Percentiles rank a stretch among this genome's conserved stretches.
phyloP scores from a whole-genome alignment of 2,113 vertebrate species.

The Neotoma lepida region DNA sequence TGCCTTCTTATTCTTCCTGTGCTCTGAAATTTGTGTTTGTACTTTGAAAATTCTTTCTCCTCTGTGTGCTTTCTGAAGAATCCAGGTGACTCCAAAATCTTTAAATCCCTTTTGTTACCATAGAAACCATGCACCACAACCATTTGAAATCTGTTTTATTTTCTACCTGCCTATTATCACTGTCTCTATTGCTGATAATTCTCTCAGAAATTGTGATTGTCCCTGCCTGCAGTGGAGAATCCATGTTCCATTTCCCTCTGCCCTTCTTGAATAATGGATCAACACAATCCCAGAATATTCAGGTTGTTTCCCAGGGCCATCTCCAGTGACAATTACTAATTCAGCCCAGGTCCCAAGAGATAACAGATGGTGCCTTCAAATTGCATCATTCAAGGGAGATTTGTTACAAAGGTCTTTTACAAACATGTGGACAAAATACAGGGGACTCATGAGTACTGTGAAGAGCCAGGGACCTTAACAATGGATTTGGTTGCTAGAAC shows the following conservation, averaged over 20 bases:
- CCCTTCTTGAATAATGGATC: slow-evolving; percentile 27
- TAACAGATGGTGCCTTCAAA: slow-evolving; percentile 20
- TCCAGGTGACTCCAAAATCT: slow-evolving; percentile 19
- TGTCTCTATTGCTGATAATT: not conserved
- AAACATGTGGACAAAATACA: not conserved
- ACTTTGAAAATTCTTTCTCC: not conserved
- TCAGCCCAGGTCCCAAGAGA: slow-evolving; percentile 10
- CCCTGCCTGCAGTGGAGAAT: not conserved
- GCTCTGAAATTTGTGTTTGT: not conserved
- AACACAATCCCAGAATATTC: slow-evolving; percentile 26
- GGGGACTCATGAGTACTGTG: too few species aligned
- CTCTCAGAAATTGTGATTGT: not conserved
- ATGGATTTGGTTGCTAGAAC: not conserved
- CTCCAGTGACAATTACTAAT: slow-evolving; percentile 40
- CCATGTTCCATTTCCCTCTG: not conserved
- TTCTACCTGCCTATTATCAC: not conserved
- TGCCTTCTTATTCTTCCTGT: not conserved
- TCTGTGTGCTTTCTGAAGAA: not conserved
- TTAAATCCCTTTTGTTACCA: not conserved
- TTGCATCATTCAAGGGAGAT: not conserved
- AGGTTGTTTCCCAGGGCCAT: not conserved
- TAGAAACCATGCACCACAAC: slow-evolving; percentile 21
- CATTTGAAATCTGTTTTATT: not conserved
- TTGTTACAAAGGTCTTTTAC: slow-evolving; percentile 3
- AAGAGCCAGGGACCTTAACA: not conserved